Evolutionary conservation across 2,888 invertebrate genomes (phyloP), one percentile per base, ranked within the genome.

Genomic region (Drosophila phalerata): DNA sequence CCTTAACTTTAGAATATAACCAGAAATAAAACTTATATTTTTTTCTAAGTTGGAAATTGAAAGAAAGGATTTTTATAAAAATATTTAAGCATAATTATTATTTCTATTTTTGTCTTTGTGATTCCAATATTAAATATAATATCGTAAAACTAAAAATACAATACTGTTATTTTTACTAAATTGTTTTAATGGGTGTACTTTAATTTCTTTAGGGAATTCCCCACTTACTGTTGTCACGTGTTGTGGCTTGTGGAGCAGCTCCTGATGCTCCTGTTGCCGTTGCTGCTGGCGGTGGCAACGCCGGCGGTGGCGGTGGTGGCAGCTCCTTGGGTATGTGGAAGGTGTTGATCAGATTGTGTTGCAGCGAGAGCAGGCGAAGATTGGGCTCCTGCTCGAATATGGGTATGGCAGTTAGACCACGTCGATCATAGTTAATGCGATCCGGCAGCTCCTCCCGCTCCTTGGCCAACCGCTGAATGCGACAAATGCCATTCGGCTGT

Each of bases 401-500:
- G 0, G 98, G 98, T 88, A 98, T 95, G 25, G 95, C 94, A n/a
- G 96, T 96, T 60, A 98, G 93, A 32, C 97, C 97, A 62, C 96
- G 93, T 87, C 97, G 94, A 92, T 98, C 98, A 62, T 98, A 94
- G 90, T 97, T 97, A 87, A 98, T 97, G 88, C 97, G 94, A 92
- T 98, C 98, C 13, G 97, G 97, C 91, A 97, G 94, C 87, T 96
- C 95, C 88, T 96, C 96, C 91, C 96, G 96, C 90, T 97, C 97
- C 90, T 96, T 95, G 81, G 94, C 93, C 79, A 95, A 94, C 82
- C 97, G 94, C 73, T 94, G 94, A 75, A 97, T 95, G 90, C 96
- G 95, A 32, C 91, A 92, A 28, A 92, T 90, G 48, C 92, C 92
- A 79, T 92, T 92, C 11, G 92, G 87, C 22, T 92, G 92, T 4